Conservation (phyloP, 2,888 invertebrate species). For the Leistus spinibarbis region DNA sequence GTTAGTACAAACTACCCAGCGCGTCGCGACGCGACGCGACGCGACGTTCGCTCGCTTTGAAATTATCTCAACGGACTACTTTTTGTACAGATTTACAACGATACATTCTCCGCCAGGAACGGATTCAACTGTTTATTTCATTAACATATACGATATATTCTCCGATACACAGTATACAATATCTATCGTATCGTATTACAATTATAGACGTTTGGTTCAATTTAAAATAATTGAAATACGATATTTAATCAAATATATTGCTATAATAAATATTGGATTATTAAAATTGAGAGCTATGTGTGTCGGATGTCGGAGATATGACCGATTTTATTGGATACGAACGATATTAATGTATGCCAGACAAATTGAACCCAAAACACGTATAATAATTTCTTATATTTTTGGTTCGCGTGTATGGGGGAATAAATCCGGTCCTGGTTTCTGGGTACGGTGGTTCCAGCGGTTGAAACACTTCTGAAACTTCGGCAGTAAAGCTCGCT, state of each 20-base stretch:
- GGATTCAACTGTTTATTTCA: too few relatives aligned
- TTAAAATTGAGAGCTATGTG: neutral
- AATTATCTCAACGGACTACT: neutral
- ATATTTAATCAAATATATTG: too few relatives aligned
- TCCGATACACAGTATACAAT: too few relatives aligned
- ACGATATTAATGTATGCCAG: neutral
- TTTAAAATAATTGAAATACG: too few relatives aligned
- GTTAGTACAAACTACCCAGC: conserved; percentile 2
- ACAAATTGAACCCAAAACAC: neutral
- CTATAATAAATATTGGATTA: too few relatives aligned
- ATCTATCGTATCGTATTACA: too few relatives aligned
- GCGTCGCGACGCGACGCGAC: neutral
- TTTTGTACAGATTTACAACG: neutral
- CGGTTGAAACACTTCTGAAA: conserved; percentile 19
- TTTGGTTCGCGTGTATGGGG: neutral
- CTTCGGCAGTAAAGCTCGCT: conserved; percentile 30
- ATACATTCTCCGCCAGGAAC: too few relatives aligned
- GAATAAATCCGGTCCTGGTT: conserved; percentile 8
- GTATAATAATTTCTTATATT: neutral
- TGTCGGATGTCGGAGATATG: too few relatives aligned
- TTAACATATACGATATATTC: too few relatives aligned
- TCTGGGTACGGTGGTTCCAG: neutral
- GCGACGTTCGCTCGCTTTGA: neutral
- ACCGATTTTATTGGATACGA: too few relatives aligned
- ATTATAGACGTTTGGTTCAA: too few relatives aligned